Conservation (phyloP, 2,888 invertebrate species). For the Allygus modestus region DNA sequence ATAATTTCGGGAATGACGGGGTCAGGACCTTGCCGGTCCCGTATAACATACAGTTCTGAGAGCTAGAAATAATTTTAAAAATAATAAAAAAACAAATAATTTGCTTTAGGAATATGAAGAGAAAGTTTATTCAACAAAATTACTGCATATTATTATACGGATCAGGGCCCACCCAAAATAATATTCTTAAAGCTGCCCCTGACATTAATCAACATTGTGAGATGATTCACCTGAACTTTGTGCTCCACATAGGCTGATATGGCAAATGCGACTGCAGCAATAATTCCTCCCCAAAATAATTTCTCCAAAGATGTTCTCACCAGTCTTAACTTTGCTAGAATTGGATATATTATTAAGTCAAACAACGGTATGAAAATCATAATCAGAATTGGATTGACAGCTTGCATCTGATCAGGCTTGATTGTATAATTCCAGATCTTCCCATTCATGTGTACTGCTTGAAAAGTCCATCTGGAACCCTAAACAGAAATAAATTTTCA, state of each 20-base stretch:
- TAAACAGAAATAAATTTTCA: constrained; percentile 66
- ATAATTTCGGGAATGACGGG: no score
- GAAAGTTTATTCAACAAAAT: no score
- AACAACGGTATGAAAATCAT: constrained; percentile 91
- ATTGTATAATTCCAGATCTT: constrained; percentile 82
- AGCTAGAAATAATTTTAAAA: no score
- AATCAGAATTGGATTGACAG: constrained; percentile 92
- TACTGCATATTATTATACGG: no score
- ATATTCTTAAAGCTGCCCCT: no score
- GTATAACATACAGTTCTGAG: no score
- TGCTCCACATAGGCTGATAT: constrained; percentile 84
- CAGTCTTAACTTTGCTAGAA: constrained; percentile 82
- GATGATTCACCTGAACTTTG: constrained; percentile 74
- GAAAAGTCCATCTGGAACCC: constrained; percentile 74
- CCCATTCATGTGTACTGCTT: constrained; percentile 93
- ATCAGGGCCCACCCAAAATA: no score
- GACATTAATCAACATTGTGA: no score
- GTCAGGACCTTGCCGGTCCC: no score
- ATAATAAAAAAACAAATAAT: no score
- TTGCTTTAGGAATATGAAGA: no score
- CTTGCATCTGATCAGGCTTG: constrained; percentile 97
- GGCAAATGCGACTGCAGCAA: constrained; percentile 92
- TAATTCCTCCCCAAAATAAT: constrained; percentile 90
- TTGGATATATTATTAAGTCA: constrained; percentile 88
- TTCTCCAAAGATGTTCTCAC: constrained; percentile 90